Evolutionary conservation across 2,797 vertebrate species (phyloP), one percentile per base, ranked within the genome.

Genomic region (Okamejei kenojei): DNA sequence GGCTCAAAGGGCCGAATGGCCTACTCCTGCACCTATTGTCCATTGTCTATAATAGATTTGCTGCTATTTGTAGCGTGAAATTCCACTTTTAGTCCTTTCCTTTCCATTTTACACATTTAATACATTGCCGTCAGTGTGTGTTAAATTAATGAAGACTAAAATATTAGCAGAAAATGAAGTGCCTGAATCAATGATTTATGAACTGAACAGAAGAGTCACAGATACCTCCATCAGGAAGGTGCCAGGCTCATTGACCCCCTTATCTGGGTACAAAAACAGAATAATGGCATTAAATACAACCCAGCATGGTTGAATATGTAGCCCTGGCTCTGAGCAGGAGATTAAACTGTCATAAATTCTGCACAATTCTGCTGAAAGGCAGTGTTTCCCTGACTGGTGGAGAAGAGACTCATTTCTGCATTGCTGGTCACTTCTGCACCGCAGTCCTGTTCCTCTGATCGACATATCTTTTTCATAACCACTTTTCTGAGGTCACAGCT

Each of bases 391-490:
- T 94, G 91, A 94, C 81, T 92, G 38, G 84, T 93, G 93, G 93
- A 94, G 94, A 95, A 94, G 94, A 94, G 95, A 94, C 96, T 95
- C 95, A 97, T 97, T 97, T 97, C 94, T 96, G 96, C 96, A 95
- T 95, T 95, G 95, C 95, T 95, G 96, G 95, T 96, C 96, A 95
- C 95, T 94, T 94, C 94, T 93, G 94, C 94, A 94, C 95, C 95
- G 95, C 93, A 94, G 94, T 93, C 93, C 94, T 93, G 93, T 94
- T 95, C 95, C 95, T 95, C 95, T 96, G 95, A 96, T 95, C 95
- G 94, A 95, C 97, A 97, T 97, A 97, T 98, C 96, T 95, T 97
- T 97, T 97, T 98, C 97, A 97, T 97, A 98, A 97, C 97, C 97
- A 97, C 97, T 97, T 97, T 96, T 95, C 97, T 97, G 97, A 97